A percentile compares a stretch with the other conserved stretches of the same genome.
Conservation (phyloP, 2,888 invertebrate genomes). For the Amphipyra tragopoginis region DNA sequence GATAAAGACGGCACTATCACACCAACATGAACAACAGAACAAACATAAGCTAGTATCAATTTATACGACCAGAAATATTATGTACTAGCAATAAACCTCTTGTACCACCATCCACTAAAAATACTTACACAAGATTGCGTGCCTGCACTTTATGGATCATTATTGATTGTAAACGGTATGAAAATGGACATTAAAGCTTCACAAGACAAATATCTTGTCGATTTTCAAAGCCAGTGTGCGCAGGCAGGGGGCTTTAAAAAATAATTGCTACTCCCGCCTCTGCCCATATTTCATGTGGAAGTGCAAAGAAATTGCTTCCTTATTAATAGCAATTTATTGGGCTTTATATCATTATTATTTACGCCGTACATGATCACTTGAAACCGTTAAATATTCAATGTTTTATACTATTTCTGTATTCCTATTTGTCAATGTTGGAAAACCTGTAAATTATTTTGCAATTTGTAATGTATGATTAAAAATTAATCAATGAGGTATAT, state of each 20-base stretch:
- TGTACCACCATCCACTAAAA: conserved; percentile 53
- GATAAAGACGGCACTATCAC: neutral
- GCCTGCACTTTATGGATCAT: conserved; percentile 63
- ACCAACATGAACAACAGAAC: conserved; percentile 5
- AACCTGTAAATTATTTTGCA: conserved; percentile 30
- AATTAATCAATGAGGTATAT: conserved; percentile 13
- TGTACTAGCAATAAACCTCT: conserved; percentile 36
- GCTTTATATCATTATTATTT: conserved; percentile 63
- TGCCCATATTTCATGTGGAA: conserved; percentile 57
- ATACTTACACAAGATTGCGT: conserved; percentile 54
- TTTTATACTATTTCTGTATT: conserved; percentile 36
- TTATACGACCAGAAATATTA: conserved; percentile 15
- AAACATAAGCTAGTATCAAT: conserved; percentile 13
- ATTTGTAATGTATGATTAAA: conserved; percentile 17
- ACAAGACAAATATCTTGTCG: conserved; percentile 72
- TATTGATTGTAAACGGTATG: conserved; percentile 76
- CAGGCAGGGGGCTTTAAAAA: conserved; percentile 71
- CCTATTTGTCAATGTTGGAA: conserved; percentile 32
- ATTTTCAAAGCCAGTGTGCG: conserved; percentile 64
- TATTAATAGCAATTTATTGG: conserved; percentile 65
- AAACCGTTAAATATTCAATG: conserved; percentile 36
- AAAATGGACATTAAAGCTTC: conserved; percentile 74
- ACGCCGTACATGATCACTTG: conserved; percentile 35
- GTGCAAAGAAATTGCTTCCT: conserved; percentile 64
- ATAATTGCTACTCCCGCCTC: conserved; percentile 70